phyloP scores from a whole-genome alignment of 2,113 vertebrate species.

The Zosterops lateralis region DNA sequence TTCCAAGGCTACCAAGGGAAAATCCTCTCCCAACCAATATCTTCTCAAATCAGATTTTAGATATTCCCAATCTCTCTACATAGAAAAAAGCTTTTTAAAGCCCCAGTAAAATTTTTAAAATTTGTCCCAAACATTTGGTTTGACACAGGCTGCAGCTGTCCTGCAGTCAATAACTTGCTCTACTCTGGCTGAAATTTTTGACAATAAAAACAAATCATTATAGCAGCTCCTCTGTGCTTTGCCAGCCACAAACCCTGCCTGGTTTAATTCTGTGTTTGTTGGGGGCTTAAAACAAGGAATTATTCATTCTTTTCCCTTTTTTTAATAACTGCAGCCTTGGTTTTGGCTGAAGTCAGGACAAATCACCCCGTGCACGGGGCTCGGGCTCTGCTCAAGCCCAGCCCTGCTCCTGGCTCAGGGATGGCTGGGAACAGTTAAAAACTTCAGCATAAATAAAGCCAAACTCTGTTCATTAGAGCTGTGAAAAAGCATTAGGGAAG shows the following conservation, averaged over 20 bases:
- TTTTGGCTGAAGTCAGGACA: neutral
- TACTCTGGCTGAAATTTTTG: neutral
- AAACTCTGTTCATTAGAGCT: neutral
- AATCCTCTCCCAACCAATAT: neutral
- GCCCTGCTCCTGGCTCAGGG: neutral
- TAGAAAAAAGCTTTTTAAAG: neutral
- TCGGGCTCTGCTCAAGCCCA: neutral
- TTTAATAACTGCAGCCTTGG: neutral
- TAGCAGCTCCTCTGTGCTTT: neutral
- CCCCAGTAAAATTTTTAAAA: neutral
- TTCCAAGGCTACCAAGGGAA: neutral
- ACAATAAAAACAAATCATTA: neutral
- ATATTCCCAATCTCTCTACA: neutral
- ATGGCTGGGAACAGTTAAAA: neutral
- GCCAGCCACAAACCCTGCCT: neutral
- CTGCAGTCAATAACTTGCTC: neutral
- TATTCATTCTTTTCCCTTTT: neutral
- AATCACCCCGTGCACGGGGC: rapidly evolving
- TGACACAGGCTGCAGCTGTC: neutral
- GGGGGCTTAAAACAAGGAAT: neutral
- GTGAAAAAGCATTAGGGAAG: neutral
- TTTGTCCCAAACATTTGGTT: neutral
- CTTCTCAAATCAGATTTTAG: neutral
- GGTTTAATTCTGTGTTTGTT: neutral
- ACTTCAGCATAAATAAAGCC: neutral